phyloP scores from a whole-genome alignment of 2,797 vertebrate genomes.

The Acanthis flammea region DNA sequence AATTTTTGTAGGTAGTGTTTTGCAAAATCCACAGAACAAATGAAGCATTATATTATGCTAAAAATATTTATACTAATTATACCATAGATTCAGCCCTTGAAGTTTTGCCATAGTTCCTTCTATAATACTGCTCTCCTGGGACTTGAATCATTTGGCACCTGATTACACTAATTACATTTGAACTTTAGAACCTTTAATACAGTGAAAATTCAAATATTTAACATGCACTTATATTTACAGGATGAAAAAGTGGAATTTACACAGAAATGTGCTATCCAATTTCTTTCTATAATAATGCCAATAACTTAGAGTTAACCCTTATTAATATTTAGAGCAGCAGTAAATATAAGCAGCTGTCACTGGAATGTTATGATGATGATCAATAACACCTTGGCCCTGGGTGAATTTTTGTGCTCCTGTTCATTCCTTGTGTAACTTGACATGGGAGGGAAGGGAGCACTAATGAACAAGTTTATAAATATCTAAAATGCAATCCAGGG shows the following conservation, averaged over 20 bases:
- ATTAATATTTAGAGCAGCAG: background rate
- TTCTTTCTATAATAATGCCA: background rate
- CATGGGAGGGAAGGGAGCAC: background rate
- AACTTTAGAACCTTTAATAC: constrained; percentile 69
- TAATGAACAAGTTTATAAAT: background rate
- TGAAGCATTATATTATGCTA: background rate
- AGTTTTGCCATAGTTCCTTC: constrained; percentile 45
- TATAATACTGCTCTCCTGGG: constrained; percentile 24
- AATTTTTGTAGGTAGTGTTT: background rate
- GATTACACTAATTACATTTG: constrained; percentile 70
- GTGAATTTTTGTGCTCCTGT: background rate
- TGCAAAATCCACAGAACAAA: background rate
- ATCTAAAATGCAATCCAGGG: background rate
- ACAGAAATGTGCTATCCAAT: background rate
- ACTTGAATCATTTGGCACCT: constrained; percentile 65
- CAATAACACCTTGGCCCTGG: background rate
- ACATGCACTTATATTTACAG: constrained; percentile 35
- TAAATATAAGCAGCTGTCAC: background rate
- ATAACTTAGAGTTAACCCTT: background rate
- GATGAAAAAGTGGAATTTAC: constrained; percentile 26
- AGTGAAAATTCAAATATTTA: constrained; percentile 74
- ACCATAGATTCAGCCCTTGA: constrained; percentile 30
- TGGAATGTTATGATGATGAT: background rate
- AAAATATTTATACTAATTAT: constrained; percentile 38
- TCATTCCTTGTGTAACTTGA: background rate